These are phyloP conservation scores for Hiodon tergisus DNA, from an alignment of 2,113 vertebrate species.

Conservation along the genomic window DNA sequence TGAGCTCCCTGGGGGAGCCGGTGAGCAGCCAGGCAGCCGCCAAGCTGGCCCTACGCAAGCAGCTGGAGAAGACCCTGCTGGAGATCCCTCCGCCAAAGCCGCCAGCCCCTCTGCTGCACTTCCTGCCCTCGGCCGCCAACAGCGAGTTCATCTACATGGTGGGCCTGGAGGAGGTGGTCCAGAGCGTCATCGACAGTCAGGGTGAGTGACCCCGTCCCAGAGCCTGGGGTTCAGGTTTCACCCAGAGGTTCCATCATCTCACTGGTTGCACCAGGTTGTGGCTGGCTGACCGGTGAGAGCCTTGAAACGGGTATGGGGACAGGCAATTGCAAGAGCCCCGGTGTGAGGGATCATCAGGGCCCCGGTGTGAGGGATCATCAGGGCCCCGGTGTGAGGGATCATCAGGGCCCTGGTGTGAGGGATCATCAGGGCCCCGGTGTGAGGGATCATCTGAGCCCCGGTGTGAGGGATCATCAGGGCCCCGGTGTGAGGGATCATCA, in stretches of 20 bases:
- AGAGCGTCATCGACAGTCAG: conserved; percentile 96
- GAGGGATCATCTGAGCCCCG: neutral
- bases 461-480: no score
- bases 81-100: conserved; percentile 94
- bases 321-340: no score
- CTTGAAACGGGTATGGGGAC: no score
- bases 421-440: no score
- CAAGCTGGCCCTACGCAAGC: conserved; percentile 92
- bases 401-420: neutral
- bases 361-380: neutral
- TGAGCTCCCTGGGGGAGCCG: conserved; percentile 68
- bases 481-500: neutral
- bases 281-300: no score
- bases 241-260: no score
- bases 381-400: neutral
- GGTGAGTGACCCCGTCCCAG: conserved; percentile 55
- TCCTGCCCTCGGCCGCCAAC: conserved; percentile 92
- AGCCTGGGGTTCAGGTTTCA: no score
- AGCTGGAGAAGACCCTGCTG: conserved; percentile 93
- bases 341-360: neutral
- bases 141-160: conserved; percentile 99
- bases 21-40: conserved; percentile 91
- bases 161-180: conserved; percentile 93
- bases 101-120: conserved; percentile 85
- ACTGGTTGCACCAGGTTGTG: no score